Conservation (phyloP, 2,888 invertebrate genomes). For the Lithophane ornitopus region DNA sequence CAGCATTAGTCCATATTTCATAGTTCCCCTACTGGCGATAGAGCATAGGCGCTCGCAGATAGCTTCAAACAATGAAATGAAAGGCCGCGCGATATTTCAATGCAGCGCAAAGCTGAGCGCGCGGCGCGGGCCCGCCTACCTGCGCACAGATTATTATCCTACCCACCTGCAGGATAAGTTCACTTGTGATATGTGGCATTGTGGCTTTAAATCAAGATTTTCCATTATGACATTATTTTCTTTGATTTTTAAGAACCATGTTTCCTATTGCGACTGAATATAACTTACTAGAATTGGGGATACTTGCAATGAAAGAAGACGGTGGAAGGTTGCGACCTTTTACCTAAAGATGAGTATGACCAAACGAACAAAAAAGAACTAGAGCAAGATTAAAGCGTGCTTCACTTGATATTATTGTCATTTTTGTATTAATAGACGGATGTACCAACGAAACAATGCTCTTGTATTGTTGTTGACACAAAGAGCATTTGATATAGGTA, state of each 20-base stretch:
- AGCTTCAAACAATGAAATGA: slow-evolving; percentile 88
- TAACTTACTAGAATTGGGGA: background rate
- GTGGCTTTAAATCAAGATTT: slow-evolving; percentile 27
- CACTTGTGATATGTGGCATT: slow-evolving; percentile 23
- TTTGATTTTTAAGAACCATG: background rate
- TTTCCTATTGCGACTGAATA: background rate
- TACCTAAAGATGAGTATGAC: background rate
- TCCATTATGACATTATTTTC: slow-evolving; percentile 21
- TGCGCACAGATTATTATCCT: slow-evolving; percentile 58
- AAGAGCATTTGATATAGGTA: too few relatives aligned
- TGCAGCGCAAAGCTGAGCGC: slow-evolving; percentile 68
- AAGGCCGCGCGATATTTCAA: slow-evolving; percentile 80
- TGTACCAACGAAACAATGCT: background rate
- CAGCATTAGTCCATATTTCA: slow-evolving; percentile 10
- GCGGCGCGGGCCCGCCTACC: slow-evolving; percentile 63
- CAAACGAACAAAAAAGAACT: background rate
- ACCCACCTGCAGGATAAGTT: slow-evolving; percentile 47
- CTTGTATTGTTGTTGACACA: background rate
- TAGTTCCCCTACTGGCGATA: slow-evolving; percentile 60
- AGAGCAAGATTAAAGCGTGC: background rate
- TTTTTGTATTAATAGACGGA: background rate
- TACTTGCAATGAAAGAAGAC: background rate
- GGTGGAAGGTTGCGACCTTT: background rate
- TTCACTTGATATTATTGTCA: background rate
- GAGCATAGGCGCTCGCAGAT: slow-evolving; percentile 74